Percentiles rank a stretch among this genome's conserved stretches.
Conservation (phyloP, 2,113 vertebrate species). For the Plecotus auritus region DNA sequence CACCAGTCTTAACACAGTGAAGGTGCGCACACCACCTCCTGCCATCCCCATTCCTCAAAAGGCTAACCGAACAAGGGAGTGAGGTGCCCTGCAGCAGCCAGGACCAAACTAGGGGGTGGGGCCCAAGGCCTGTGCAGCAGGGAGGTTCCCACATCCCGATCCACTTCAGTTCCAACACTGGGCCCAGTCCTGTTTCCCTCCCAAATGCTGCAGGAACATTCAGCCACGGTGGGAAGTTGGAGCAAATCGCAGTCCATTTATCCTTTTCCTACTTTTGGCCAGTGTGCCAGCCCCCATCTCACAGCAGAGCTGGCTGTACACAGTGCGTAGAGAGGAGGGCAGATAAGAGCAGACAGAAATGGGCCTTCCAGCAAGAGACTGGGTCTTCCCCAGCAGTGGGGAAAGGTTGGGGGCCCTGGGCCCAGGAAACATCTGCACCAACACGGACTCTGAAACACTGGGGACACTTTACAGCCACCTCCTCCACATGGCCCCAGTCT, state of each 20-base stretch:
- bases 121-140: neutral
- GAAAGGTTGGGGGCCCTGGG: neutral
- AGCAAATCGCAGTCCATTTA: neutral
- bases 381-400: neutral
- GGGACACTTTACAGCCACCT: neutral
- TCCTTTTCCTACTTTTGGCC: neutral
- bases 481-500: neutral
- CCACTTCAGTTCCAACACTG: neutral
- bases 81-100: neutral
- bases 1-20: neutral
- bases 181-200: neutral
- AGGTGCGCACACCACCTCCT: neutral
- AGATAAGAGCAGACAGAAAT: neutral
- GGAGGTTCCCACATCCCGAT: neutral
- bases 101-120: neutral
- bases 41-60: neutral
- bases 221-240: neutral
- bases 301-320: neutral
- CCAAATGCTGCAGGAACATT: neutral
- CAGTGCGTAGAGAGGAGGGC: neutral
- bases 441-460: neutral
- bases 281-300: neutral
- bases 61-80: neutral
- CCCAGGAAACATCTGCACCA: neutral
- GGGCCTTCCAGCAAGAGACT: neutral